phyloP scores from a whole-genome alignment of 2,113 vertebrate genomes.

The Peromyscus californicus region DNA sequence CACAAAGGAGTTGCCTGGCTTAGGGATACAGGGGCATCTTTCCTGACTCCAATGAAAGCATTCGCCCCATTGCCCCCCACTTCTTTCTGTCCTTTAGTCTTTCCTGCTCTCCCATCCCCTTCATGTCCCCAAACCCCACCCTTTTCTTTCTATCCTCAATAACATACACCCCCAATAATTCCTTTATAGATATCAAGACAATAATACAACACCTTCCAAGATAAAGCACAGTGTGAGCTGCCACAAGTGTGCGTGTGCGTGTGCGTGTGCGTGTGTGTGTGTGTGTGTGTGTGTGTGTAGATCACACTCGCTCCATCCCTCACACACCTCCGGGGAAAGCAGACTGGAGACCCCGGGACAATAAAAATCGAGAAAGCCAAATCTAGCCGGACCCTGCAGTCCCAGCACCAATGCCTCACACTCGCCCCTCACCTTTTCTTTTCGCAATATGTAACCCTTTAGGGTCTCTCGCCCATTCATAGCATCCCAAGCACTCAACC shows the following conservation, averaged over 20 bases:
- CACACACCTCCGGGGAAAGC: constrained; percentile 23
- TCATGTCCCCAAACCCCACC: constrained; percentile 60
- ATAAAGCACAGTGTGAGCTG: constrained; percentile 54
- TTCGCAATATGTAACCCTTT: constrained; percentile 78
- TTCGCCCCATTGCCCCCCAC: constrained; percentile 7
- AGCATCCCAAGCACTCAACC: constrained; percentile 11
- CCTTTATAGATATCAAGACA: not conserved
- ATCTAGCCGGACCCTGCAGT: not conserved
- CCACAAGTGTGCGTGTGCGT: constrained; percentile 83
- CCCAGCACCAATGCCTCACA: not conserved
- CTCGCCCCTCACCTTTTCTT: constrained; percentile 49
- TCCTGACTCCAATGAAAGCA: not conserved
- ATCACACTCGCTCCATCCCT: constrained; percentile 21
- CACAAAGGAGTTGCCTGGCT: constrained; percentile 79
- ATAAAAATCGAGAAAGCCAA: constrained; percentile 1
- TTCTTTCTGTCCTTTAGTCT: constrained; percentile 40
- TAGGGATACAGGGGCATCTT: not conserved
- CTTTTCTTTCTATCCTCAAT: constrained; percentile 22
- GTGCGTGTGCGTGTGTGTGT: constrained; percentile 80
- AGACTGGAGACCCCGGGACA: not conserved
- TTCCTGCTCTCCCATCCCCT: not conserved
- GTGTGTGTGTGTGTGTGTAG: constrained; percentile 65
- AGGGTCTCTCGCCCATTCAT: constrained; percentile 29
- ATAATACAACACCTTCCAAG: constrained; percentile 46
- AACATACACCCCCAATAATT: constrained; percentile 26